Percentiles rank a stretch among this genome's conserved stretches.
Conservation (phyloP, 2,888 invertebrate species). For the Hanleya hanleyi region DNA sequence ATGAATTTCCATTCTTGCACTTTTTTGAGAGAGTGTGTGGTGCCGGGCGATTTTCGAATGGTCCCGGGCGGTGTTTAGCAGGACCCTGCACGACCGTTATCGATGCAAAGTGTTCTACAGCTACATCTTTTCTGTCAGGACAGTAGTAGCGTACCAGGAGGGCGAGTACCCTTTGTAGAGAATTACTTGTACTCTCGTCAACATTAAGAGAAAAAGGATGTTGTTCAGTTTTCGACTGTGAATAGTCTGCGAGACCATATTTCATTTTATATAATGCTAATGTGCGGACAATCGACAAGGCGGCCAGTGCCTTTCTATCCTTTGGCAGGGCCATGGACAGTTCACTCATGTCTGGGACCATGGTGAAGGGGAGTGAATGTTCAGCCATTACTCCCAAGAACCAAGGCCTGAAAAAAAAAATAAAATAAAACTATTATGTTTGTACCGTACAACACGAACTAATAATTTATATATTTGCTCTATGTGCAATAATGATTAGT, state of each 20-base stretch:
- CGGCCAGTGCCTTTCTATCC: neutral
- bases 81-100: too few species aligned
- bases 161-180: neutral
- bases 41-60: too few species aligned
- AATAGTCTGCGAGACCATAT: neutral
- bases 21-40: too few species aligned
- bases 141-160: neutral
- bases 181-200: neutral
- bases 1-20: too few species aligned
- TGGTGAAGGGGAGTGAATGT: neutral
- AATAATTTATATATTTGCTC: too few species aligned
- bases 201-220: neutral
- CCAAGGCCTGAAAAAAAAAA: too few species aligned
- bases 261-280: neutral
- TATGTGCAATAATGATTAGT: too few species aligned
- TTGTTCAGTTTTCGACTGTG: neutral
- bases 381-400: neutral
- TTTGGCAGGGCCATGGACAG: neutral
- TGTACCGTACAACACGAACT: too few species aligned
- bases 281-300: neutral
- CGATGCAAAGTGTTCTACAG: neutral
- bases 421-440: too few species aligned
- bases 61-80: too few species aligned
- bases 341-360: neutral
- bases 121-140: neutral